phyloP scores from a whole-genome alignment of 2,113 vertebrate genomes.

The Hippopotamus amphibius region DNA sequence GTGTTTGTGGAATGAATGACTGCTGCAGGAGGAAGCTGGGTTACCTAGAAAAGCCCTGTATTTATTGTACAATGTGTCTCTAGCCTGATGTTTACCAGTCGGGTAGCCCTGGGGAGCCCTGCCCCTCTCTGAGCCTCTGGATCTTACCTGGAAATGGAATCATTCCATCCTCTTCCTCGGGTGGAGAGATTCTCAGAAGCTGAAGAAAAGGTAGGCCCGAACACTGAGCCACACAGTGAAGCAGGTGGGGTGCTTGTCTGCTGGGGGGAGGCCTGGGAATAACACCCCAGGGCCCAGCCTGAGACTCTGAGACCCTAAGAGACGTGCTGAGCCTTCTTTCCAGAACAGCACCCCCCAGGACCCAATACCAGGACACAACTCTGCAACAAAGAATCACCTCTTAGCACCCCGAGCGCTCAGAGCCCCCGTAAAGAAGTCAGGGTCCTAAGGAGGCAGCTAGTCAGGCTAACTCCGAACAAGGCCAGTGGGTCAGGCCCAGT shows the following conservation, averaged over 20 bases:
- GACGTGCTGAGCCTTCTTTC: not conserved
- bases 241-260: too few species aligned
- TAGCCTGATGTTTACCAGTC: fast-evolving
- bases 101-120: too few species aligned
- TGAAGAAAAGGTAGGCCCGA: not conserved
- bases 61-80: not conserved
- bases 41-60: not conserved
- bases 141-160: not conserved
- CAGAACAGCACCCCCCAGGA: not conserved
- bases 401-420: not conserved
- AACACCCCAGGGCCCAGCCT: not conserved
- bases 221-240: not conserved
- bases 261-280: not conserved
- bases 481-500: too few species aligned
- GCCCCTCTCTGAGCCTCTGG: not conserved
- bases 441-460: not conserved
- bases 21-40: not conserved
- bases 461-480: not conserved
- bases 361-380: not conserved
- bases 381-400: fast-evolving
- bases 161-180: not conserved
- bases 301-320: not conserved
- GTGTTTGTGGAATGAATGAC: not conserved
- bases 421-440: not conserved
- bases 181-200: not conserved